Evolutionary conservation across 2,888 invertebrate genomes (phyloP).

Genomic region (Eristalinus sepulchralis): DNA sequence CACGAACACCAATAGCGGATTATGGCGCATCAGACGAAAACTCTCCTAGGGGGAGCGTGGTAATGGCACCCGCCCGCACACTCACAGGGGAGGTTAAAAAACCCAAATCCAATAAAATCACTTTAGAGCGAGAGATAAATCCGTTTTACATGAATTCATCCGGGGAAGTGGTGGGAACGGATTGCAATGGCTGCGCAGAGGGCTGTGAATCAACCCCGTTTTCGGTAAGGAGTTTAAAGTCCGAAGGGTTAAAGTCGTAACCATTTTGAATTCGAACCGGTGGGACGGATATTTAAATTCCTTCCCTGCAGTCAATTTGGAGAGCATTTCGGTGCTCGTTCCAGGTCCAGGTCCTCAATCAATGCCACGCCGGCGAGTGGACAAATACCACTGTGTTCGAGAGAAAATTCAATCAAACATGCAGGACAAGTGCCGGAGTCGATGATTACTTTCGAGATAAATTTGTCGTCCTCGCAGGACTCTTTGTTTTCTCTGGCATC

Average conservation of each 20-base stretch:
- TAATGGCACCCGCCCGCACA: conserved; percentile 7
- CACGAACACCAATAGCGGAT: conserved; percentile 70
- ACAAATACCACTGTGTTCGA: conserved; percentile 37
- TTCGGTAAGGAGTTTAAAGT: conserved; percentile 49
- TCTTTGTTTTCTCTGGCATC: conserved; percentile 51
- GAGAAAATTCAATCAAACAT: conserved; percentile 67
- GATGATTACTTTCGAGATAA: conserved; percentile 65
- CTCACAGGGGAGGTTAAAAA: conserved; percentile 32
- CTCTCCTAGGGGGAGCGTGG: conserved; percentile 19
- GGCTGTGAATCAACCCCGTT: conserved; percentile 13
- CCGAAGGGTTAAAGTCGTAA: conserved; percentile 37
- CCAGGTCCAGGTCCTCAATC: conserved; percentile 42
- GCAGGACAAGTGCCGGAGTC: conserved; percentile 70
- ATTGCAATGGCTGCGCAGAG: not conserved
- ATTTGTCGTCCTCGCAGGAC: conserved; percentile 40
- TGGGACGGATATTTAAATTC: conserved; percentile 51
- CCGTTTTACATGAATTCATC: conserved; percentile 70
- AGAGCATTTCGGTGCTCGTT: not conserved
- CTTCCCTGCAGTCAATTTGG: not conserved
- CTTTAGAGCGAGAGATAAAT: conserved; percentile 75
- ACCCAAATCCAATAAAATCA: conserved; percentile 79
- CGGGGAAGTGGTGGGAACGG: conserved; percentile 51
- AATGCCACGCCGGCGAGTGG: conserved; percentile 22
- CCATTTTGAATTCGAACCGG: conserved; percentile 53
- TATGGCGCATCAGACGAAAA: conserved; percentile 62